These are phyloP conservation scores for Sitobion miscanthi DNA, from an alignment of 1,140 invertebrate species.

Conservation along the genomic window DNA sequence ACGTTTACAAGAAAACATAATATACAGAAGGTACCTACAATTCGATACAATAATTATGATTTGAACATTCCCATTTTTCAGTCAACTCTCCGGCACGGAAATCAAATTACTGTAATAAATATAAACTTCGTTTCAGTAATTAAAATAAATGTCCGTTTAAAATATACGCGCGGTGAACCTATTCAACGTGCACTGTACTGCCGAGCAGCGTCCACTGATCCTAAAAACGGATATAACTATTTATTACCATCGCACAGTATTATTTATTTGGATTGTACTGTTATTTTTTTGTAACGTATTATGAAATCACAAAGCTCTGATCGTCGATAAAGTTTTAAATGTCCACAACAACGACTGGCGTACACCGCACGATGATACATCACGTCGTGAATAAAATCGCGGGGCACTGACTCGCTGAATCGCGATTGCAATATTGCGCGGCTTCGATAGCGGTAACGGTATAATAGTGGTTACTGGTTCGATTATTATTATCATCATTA, in stretches of 20 bases:
- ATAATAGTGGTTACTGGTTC: too few relatives aligned
- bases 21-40: background rate
- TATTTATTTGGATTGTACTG: background rate
- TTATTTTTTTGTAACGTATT: background rate
- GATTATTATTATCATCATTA: background rate
- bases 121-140: background rate
- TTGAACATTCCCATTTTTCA: background rate
- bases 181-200: background rate
- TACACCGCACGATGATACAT: background rate
- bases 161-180: background rate
- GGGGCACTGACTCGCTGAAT: background rate
- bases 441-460: background rate
- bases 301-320: background rate
- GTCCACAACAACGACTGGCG: background rate
- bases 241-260: background rate
- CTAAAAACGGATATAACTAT: background rate
- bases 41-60: background rate
- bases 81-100: background rate
- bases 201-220: background rate
- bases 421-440: background rate
- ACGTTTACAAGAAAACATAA: background rate
- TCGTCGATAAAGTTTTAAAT: background rate
- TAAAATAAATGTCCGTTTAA: background rate
- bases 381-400: background rate
- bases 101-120: background rate